Evolutionary conservation across 2,888 invertebrate genomes (phyloP).

Genomic region (Andrena camellia): DNA sequence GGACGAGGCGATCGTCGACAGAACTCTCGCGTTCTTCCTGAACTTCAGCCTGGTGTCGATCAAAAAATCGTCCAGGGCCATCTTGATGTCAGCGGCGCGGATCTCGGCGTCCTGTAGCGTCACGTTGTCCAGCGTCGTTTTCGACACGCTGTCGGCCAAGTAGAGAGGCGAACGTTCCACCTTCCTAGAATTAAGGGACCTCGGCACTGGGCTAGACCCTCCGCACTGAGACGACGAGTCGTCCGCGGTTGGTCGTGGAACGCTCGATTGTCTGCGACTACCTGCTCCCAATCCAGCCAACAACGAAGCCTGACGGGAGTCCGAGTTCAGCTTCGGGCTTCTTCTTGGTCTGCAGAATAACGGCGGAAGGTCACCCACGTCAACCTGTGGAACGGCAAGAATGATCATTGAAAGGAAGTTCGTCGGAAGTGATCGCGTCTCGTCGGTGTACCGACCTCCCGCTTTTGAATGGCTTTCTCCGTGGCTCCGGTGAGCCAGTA

Average conservation of each 20-base stretch:
- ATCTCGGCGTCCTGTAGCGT: conserved; percentile 74
- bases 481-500: conserved; percentile 93
- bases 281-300: conserved; percentile 88
- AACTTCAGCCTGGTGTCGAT: conserved; percentile 74
- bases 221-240: conserved; percentile 84
- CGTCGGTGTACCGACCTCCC: conserved; percentile 42
- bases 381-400: conserved; percentile 75
- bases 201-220: conserved; percentile 86
- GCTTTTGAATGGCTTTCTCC: conserved; percentile 92
- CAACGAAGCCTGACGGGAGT: conserved; percentile 92
- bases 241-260: conserved; percentile 85
- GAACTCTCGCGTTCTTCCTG: conserved; percentile 84
- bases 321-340: conserved; percentile 91
- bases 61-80: conserved; percentile 81
- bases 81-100: conserved; percentile 78
- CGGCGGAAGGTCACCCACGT: conserved; percentile 87
- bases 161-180: conserved; percentile 86
- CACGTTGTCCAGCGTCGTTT: conserved; percentile 85
- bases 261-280: conserved; percentile 89
- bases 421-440: too few species aligned
- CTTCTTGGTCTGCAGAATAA: conserved; percentile 93
- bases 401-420: neutral
- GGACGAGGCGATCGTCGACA: conserved; percentile 90
- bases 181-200: conserved; percentile 79
- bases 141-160: conserved; percentile 86